phyloP scores from a whole-genome alignment of 2,888 invertebrate genomes.

The Venusia cambrica region DNA sequence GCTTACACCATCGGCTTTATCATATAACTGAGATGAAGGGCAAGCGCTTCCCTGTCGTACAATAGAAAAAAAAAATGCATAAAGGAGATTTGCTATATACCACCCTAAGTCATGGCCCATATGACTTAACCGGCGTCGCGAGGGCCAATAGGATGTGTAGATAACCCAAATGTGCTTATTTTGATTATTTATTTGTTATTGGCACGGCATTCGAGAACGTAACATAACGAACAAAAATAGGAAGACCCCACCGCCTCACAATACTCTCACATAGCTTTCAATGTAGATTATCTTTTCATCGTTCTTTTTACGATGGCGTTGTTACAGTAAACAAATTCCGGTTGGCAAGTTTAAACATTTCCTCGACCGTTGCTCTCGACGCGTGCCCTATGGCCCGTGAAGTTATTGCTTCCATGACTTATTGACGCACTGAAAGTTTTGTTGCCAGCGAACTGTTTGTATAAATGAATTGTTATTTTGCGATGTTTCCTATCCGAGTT shows the following conservation, averaged over 20 bases:
- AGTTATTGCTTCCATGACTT: slow-evolving; percentile 59
- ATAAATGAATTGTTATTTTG: slow-evolving; percentile 33
- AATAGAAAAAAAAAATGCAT: no score
- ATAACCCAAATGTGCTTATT: no score
- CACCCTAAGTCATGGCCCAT: no score
- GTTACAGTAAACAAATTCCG: slow-evolving; percentile 50
- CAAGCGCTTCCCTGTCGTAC: no score
- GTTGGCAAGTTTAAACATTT: slow-evolving; percentile 57
- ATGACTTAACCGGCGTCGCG: no score
- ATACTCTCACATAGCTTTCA: slow-evolving; percentile 7
- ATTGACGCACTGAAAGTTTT: slow-evolving; percentile 49
- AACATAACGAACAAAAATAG: slow-evolving; percentile 34
- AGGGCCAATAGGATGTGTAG: no score
- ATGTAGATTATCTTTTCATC: slow-evolving; percentile 19
- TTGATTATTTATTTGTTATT: no score
- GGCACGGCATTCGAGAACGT: no score
- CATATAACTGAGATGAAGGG: no score
- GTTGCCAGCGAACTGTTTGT: slow-evolving; percentile 32
- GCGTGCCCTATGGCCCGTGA: slow-evolving; percentile 56
- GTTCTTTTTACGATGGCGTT: slow-evolving; percentile 38
- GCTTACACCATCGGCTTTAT: no score
- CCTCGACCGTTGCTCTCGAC: slow-evolving; percentile 47
- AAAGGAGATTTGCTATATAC: no score
- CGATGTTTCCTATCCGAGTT: slow-evolving; percentile 17
- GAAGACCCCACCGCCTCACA: slow-evolving; percentile 31